Percentiles rank a stretch among this genome's conserved stretches.
These are phyloP conservation scores for Clamator glandarius DNA, from an alignment of 2,797 vertebrate genomes.

Conservation along the genomic window DNA sequence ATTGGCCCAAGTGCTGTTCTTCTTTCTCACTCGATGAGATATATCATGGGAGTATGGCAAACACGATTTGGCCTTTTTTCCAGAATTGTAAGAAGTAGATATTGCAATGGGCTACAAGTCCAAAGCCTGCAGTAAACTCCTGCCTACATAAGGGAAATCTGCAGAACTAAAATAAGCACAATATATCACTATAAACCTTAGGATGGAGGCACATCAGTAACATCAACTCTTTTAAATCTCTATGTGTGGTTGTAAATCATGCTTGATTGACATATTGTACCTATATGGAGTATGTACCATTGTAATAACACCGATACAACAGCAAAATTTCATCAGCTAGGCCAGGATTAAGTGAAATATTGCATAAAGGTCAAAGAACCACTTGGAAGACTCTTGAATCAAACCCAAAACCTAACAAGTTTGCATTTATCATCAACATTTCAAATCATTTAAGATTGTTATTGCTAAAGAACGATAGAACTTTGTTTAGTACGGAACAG, in stretches of 20 bases:
- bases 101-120: not conserved
- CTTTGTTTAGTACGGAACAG: not conserved
- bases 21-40: not conserved
- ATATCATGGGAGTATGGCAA: not conserved
- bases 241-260: not conserved
- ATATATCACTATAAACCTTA: not conserved
- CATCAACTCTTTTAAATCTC: not conserved
- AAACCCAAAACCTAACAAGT: not conserved
- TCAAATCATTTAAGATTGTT: not conserved
- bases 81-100: not conserved
- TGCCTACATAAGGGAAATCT: not conserved
- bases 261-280: not conserved
- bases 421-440: not conserved
- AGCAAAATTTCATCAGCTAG: not conserved
- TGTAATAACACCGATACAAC: not conserved
- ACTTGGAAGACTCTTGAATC: not conserved
- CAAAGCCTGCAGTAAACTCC: not conserved
- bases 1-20: conserved; percentile 18
- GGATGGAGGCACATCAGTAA: not conserved
- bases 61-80: not conserved
- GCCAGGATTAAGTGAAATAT: not conserved
- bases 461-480: not conserved
- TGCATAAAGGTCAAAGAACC: not conserved
- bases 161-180: not conserved
- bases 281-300: too few relatives aligned